Conservation (phyloP, 2,113 vertebrate species). For the Mustela lutreola region DNA sequence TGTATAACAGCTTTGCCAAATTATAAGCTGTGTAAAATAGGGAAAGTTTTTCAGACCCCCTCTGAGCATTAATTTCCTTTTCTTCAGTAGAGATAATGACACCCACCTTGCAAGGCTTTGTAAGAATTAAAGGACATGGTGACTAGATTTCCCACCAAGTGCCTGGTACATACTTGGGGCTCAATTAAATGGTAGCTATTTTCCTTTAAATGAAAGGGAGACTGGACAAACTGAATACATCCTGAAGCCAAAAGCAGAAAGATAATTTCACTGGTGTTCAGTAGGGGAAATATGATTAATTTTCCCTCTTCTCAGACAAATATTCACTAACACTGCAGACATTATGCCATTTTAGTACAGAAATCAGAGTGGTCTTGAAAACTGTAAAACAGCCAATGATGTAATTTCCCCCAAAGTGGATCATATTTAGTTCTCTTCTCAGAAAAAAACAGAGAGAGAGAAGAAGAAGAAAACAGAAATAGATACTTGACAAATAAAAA, state of each 20-base stretch:
- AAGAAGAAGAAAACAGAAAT: not conserved
- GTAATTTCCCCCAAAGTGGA: not conserved
- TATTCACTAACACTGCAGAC: not conserved
- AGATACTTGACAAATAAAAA: conserved; percentile 6
- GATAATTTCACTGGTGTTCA: conserved; percentile 23
- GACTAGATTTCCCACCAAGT: not conserved
- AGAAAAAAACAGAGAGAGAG: conserved; percentile 1
- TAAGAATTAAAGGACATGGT: not conserved
- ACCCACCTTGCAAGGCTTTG: not conserved
- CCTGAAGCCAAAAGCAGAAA: not conserved
- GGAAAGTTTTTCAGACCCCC: not conserved
- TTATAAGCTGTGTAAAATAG: not conserved
- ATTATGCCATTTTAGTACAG: conserved; percentile 5
- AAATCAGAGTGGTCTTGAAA: not conserved
- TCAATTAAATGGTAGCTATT: not conserved
- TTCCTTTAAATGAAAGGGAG: not conserved
- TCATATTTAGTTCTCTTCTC: conserved; percentile 29
- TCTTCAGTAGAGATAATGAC: not conserved
- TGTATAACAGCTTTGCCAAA: not conserved
- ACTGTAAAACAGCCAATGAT: conserved; percentile 35
- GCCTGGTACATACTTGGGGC: not conserved
- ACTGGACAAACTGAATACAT: not conserved
- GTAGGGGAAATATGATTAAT: not conserved
- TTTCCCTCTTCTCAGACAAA: conserved; percentile 5
- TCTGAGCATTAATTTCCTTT: not conserved